These are phyloP conservation scores for Odontomyia ornata DNA, from an alignment of 2,888 invertebrate genomes.

Conservation along the genomic window DNA sequence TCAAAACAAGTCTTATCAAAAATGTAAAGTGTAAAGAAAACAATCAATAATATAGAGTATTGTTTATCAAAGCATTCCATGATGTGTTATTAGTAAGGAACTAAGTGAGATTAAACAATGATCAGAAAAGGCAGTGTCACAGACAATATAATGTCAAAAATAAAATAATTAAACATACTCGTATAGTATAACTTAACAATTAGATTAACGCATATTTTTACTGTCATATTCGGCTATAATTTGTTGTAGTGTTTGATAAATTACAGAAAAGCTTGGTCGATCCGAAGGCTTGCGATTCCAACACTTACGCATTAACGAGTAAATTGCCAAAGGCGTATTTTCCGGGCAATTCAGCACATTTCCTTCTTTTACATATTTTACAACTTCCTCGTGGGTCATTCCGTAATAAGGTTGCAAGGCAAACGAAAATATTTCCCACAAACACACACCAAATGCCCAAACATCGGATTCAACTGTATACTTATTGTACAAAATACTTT, in stretches of 20 bases:
- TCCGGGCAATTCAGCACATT: conserved; percentile 91
- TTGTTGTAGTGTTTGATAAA: conserved; percentile 80
- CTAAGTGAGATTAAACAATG: neutral
- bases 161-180: neutral
- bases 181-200: neutral
- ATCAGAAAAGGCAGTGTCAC: conserved; percentile 35
- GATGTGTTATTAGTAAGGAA: too few species aligned
- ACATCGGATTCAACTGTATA: conserved; percentile 96
- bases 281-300: conserved; percentile 89
- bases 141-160: conserved; percentile 7
- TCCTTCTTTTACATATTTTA: conserved; percentile 92
- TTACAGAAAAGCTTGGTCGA: conserved; percentile 85
- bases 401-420: conserved; percentile 97
- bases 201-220: conserved; percentile 56
- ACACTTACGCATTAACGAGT: conserved; percentile 92
- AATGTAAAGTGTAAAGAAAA: conserved; percentile 18
- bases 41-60: neutral
- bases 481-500: conserved; percentile 95
- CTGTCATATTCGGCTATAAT: conserved; percentile 66
- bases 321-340: conserved; percentile 84
- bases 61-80: too few species aligned
- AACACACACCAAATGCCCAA: conserved; percentile 95
- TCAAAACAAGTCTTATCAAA: conserved; percentile 15
- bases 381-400: conserved; percentile 96
- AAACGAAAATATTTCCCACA: conserved; percentile 98